These are phyloP conservation scores for Mesoclemmys tuberculata DNA, from an alignment of 2,113 vertebrate species.

Conservation along the genomic window DNA sequence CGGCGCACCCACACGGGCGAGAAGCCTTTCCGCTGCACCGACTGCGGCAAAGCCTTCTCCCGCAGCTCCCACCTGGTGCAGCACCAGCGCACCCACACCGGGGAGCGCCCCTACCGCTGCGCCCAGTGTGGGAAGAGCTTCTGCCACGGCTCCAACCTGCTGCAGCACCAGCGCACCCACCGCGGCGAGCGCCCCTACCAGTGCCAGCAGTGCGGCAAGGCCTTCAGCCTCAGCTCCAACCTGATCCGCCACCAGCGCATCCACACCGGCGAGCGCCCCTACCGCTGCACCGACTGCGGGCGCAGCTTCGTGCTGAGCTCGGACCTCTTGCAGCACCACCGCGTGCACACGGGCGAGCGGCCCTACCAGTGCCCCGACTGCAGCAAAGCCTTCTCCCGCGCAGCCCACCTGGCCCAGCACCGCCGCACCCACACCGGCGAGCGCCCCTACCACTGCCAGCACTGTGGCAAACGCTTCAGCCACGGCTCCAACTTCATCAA, in stretches of 20 bases:
- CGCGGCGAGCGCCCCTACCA: neutral
- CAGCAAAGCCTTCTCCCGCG: neutral
- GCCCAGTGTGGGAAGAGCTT: neutral
- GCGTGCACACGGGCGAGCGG: neutral
- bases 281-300: neutral
- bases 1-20: neutral
- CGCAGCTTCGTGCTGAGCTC: neutral
- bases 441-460: neutral
- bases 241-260: neutral
- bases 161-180: neutral
- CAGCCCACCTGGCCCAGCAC: neutral
- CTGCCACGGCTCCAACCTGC: neutral
- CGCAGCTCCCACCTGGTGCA: neutral
- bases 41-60: neutral
- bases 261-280: neutral
- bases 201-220: neutral
- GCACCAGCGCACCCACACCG: neutral
- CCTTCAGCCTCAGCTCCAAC: neutral
- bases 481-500: neutral
- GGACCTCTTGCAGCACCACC: neutral
- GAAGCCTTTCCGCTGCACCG: neutral
- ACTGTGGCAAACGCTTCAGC: neutral
- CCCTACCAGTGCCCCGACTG: neutral
- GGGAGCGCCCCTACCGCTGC: neutral
- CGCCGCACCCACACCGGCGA: neutral